Evolutionary conservation across 2,113 vertebrate species (phyloP).

Genomic region (Takifugu bimaculatus): DNA sequence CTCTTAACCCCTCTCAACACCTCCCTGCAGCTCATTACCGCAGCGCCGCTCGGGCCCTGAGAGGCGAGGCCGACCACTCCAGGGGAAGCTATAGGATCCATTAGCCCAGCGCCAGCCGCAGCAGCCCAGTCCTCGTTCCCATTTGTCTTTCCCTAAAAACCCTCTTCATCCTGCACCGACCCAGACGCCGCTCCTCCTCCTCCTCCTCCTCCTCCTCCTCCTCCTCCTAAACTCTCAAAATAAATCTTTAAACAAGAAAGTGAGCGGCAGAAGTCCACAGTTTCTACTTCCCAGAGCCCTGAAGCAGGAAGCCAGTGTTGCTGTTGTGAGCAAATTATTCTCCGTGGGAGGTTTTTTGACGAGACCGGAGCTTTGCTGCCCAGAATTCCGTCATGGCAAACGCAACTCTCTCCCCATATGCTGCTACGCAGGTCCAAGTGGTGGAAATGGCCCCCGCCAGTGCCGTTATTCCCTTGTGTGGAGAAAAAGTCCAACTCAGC

Average conservation of each 20-base stretch:
- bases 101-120: slow-evolving; percentile 59
- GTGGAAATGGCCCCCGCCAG: slow-evolving; percentile 27
- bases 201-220: too few species aligned
- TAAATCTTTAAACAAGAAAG: slow-evolving; percentile 27
- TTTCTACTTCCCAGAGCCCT: slow-evolving; percentile 35
- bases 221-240: slow-evolving; percentile 7
- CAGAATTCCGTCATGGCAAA: slow-evolving; percentile 49
- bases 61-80: slow-evolving; percentile 47
- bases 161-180: not conserved
- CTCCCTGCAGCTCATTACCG: slow-evolving; percentile 61
- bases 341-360: slow-evolving; percentile 26
- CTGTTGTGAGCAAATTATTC: slow-evolving; percentile 21
- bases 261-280: slow-evolving; percentile 18
- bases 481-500: slow-evolving; percentile 13
- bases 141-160: slow-evolving; percentile 59
- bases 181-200: slow-evolving; percentile 6
- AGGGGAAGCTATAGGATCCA: slow-evolving; percentile 62
- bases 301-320: slow-evolving; percentile 20
- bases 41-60: slow-evolving; percentile 41
- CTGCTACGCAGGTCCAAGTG: slow-evolving; percentile 27
- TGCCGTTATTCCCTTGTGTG: slow-evolving; percentile 24
- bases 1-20: slow-evolving; percentile 32
- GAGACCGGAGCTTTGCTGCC: slow-evolving; percentile 44
- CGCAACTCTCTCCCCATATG: slow-evolving; percentile 46
- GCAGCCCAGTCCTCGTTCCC: slow-evolving; percentile 54